These are phyloP conservation scores for Camponotus fellah DNA, from an alignment of 2,888 invertebrate species.

Conservation along the genomic window DNA sequence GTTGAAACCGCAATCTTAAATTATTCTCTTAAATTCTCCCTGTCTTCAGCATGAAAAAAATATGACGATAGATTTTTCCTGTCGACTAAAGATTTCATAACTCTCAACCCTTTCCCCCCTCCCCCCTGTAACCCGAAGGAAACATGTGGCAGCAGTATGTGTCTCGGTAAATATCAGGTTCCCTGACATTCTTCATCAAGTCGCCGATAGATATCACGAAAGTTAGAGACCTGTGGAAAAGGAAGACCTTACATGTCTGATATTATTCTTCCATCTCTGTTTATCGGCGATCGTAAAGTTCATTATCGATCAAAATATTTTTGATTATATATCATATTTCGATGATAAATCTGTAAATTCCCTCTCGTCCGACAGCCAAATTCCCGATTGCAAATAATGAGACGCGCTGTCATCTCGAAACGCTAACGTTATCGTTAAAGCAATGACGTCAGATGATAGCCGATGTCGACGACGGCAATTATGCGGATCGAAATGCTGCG, in stretches of 20 bases:
- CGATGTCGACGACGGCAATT: constrained; percentile 35
- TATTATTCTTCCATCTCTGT: constrained; percentile 23
- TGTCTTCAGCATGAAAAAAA: neutral
- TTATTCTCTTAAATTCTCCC: neutral
- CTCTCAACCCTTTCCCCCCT: neutral
- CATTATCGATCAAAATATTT: constrained; percentile 17
- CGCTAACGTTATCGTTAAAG: constrained; percentile 39
- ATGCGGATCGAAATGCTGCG: constrained; percentile 25
- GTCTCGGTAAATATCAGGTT: constrained; percentile 30
- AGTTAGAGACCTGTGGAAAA: neutral
- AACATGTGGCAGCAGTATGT: constrained; percentile 75
- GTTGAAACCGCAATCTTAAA: constrained; percentile 1
- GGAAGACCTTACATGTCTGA: neutral
- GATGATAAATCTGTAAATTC: neutral
- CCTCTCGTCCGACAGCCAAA: too few species aligned
- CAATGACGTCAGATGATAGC: constrained; percentile 32
- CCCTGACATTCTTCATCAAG: neutral
- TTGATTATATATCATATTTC: neutral
- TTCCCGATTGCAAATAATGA: neutral
- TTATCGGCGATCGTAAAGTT: constrained; percentile 4
- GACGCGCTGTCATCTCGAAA: neutral
- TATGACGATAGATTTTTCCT: constrained; percentile 9
- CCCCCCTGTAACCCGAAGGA: neutral
- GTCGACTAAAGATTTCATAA: constrained; percentile 29
- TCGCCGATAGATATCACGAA: neutral